Evolutionary conservation across 1,140 invertebrate species (phyloP).

Genomic region (Dolichoris vasculosae): DNA sequence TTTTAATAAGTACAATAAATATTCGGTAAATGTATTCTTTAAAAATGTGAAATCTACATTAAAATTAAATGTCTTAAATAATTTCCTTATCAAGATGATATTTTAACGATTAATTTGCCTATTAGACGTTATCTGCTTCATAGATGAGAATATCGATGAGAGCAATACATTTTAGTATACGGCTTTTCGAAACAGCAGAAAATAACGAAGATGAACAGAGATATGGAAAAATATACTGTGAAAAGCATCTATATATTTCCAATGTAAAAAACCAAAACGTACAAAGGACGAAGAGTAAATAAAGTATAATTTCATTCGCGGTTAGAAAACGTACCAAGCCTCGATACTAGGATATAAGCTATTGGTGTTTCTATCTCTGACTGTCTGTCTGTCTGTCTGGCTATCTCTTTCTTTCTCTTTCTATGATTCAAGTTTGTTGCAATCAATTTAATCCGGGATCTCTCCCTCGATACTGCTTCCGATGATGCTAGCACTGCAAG

Average conservation of each 20-base stretch:
- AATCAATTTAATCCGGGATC: constrained; percentile 42
- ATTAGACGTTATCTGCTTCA: too few relatives aligned
- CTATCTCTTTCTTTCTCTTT: not conserved
- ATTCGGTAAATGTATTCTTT: too few relatives aligned
- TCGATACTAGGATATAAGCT: constrained; percentile 9
- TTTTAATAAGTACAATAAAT: too few relatives aligned
- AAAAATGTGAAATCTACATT: too few relatives aligned
- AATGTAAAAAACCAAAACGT: constrained; percentile 12
- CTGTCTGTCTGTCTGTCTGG: not conserved
- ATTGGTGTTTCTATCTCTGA: not conserved
- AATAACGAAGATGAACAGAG: too few relatives aligned
- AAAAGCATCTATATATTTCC: not conserved
- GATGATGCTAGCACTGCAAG: not conserved
- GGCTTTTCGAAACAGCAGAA: not conserved
- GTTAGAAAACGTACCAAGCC: not conserved
- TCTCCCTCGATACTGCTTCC: not conserved
- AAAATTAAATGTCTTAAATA: too few relatives aligned
- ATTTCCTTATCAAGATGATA: too few relatives aligned
- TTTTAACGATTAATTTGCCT: too few relatives aligned
- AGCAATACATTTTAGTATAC: too few relatives aligned
- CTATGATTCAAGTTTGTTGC: not conserved
- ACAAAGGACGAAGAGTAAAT: constrained; percentile 24
- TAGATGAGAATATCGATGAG: too few relatives aligned
- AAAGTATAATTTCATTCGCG: constrained; percentile 19
- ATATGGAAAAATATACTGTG: not conserved